Conservation (phyloP, 2,113 vertebrate species). For the Aspiorhynchus laticeps region DNA sequence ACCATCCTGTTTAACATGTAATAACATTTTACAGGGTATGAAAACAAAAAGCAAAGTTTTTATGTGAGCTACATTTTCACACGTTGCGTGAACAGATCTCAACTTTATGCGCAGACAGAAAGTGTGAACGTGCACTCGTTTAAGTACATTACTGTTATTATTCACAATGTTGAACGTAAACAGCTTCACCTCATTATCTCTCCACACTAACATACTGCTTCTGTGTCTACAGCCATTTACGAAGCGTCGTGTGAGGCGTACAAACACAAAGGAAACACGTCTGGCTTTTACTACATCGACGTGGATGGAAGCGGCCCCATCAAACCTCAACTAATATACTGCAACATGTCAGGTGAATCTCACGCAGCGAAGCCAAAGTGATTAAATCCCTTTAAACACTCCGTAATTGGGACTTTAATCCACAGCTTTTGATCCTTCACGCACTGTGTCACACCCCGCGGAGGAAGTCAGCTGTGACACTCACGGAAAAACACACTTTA, state of each 20-base stretch:
- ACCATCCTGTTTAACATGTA: neutral
- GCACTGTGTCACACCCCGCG: neutral
- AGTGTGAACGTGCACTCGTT: neutral
- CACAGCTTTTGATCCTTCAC: slow-evolving; percentile 17
- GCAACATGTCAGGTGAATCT: slow-evolving; percentile 93
- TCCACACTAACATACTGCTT: neutral
- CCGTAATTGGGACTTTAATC: slow-evolving; percentile 13
- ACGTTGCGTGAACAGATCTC: neutral
- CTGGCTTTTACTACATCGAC: slow-evolving; percentile 88
- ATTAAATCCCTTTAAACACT: slow-evolving; percentile 26
- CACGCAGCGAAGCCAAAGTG: slow-evolving; percentile 27
- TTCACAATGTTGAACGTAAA: neutral
- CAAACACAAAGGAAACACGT: slow-evolving; percentile 90
- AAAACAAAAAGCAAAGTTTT: neutral
- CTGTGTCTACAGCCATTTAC: slow-evolving; percentile 80
- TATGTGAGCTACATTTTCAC: neutral
- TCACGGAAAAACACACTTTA: neutral
- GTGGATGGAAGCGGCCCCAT: slow-evolving; percentile 91
- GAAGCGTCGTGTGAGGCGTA: slow-evolving; percentile 95
- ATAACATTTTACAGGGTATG: neutral
- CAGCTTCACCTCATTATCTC: neutral
- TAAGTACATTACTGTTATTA: neutral
- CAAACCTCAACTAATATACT: slow-evolving; percentile 86
- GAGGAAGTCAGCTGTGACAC: neutral
- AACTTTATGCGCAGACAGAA: neutral